A percentile compares a stretch with the other conserved stretches of the same genome.
Conservation (phyloP, 2,113 vertebrate species). For the Crotalus tigris region DNA sequence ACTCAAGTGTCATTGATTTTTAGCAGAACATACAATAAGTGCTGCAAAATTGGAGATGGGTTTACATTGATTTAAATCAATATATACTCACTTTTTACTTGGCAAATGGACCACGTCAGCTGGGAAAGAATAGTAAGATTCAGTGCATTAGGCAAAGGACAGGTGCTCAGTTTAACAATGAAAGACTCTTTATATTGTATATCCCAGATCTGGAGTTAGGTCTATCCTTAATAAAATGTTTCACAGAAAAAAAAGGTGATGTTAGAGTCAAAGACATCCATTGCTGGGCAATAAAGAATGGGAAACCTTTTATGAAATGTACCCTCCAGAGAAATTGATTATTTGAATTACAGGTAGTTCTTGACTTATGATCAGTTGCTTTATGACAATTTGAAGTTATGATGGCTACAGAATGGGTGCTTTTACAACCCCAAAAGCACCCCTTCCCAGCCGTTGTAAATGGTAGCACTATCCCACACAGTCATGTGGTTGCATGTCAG, state of each 20-base stretch:
- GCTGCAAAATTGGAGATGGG: neutral
- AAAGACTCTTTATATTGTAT: neutral
- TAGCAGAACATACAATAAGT: neutral
- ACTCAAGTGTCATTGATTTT: neutral
- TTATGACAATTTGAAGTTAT: neutral
- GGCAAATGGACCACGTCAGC: neutral
- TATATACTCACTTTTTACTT: neutral
- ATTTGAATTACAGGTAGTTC: neutral
- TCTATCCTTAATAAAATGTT: neutral
- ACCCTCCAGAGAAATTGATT: neutral
- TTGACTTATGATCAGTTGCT: neutral
- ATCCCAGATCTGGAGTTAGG: neutral
- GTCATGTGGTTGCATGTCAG: neutral
- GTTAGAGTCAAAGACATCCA: neutral
- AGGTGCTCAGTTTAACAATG: neutral
- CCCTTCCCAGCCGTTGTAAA: neutral
- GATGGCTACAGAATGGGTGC: neutral
- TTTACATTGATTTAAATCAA: neutral
- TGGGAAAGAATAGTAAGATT: neutral
- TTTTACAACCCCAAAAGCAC: neutral
- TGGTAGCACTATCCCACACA: neutral
- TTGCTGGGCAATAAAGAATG: neutral
- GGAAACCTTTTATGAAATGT: neutral
- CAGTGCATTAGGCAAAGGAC: neutral
- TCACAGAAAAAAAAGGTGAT: neutral